phyloP scores from a whole-genome alignment of 2,888 invertebrate genomes.

The Metellina segmentata region DNA sequence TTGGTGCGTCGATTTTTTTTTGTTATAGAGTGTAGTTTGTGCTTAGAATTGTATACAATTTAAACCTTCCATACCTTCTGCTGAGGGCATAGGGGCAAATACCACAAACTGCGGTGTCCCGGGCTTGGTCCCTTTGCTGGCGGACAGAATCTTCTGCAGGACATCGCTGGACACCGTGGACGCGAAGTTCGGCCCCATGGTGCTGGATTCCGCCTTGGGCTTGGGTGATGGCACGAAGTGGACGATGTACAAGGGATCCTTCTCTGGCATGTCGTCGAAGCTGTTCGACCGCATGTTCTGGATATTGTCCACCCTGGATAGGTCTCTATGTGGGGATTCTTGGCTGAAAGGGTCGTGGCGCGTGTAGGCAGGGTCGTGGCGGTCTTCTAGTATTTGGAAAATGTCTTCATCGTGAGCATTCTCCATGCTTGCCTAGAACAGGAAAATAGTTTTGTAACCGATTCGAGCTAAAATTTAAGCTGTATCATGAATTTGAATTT shows the following conservation, averaged over 20 bases:
- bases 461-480: too few species aligned
- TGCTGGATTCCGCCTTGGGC: constrained; percentile 66
- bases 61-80: constrained; percentile 26
- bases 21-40: too few species aligned
- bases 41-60: too few species aligned
- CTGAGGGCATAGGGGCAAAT: constrained; percentile 59
- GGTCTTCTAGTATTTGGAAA: constrained; percentile 66
- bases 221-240: constrained; percentile 73
- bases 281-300: constrained; percentile 5
- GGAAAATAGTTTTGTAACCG: neutral
- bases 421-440: constrained; percentile 1
- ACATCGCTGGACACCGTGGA: constrained; percentile 63
- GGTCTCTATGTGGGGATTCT: constrained; percentile 6
- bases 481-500: too few species aligned
- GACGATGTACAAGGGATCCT: constrained; percentile 72
- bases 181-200: neutral
- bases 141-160: constrained; percentile 66
- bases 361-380: constrained; percentile 50
- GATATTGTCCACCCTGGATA: constrained; percentile 31
- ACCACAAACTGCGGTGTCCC: constrained; percentile 74
- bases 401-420: constrained; percentile 66
- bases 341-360: neutral
- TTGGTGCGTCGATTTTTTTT: too few species aligned
- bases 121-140: constrained; percentile 67
- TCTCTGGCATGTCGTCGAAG: constrained; percentile 53